Evolutionary conservation across 1,140 invertebrate species (phyloP).

Genomic region (Bemisia tabaci): DNA sequence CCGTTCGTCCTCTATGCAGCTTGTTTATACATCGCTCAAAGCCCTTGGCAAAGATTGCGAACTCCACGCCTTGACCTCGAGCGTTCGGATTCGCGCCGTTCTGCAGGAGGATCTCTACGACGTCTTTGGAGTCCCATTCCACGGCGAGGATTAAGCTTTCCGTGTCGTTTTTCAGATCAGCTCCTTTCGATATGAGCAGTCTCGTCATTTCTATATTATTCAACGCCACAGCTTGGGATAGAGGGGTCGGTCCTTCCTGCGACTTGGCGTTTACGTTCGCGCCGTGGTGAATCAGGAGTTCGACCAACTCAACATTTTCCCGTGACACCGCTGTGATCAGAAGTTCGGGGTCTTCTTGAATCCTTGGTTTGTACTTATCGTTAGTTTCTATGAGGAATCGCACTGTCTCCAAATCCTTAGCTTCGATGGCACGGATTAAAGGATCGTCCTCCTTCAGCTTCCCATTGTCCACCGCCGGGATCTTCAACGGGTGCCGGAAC

Average conservation of each 20-base stretch:
- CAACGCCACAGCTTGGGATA: background rate
- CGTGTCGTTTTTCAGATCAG: background rate
- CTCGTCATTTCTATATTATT: background rate
- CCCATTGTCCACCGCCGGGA: too few species aligned
- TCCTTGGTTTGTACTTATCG: too few species aligned
- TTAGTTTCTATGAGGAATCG: too few species aligned
- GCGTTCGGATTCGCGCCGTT: background rate
- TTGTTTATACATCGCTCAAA: too few species aligned
- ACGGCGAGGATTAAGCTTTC: background rate
- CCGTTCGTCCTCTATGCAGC: conserved; percentile 10
- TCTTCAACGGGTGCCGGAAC: too few species aligned
- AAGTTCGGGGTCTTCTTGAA: too few species aligned
- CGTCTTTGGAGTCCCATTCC: background rate
- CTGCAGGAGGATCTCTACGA: background rate
- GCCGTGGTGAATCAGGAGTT: background rate
- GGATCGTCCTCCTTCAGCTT: too few species aligned
- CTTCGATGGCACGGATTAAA: too few species aligned
- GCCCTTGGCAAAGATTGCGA: too few species aligned
- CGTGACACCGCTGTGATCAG: too few species aligned
- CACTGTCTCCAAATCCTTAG: too few species aligned
- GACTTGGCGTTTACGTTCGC: background rate
- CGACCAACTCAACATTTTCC: conserved; percentile 26
- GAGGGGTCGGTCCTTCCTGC: background rate
- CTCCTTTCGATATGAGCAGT: background rate
- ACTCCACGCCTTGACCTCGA: background rate